Percentiles rank a stretch among this genome's conserved stretches.
phyloP scores from a whole-genome alignment of 2,797 vertebrate species.

The Chaetophractus vellerosus region DNA sequence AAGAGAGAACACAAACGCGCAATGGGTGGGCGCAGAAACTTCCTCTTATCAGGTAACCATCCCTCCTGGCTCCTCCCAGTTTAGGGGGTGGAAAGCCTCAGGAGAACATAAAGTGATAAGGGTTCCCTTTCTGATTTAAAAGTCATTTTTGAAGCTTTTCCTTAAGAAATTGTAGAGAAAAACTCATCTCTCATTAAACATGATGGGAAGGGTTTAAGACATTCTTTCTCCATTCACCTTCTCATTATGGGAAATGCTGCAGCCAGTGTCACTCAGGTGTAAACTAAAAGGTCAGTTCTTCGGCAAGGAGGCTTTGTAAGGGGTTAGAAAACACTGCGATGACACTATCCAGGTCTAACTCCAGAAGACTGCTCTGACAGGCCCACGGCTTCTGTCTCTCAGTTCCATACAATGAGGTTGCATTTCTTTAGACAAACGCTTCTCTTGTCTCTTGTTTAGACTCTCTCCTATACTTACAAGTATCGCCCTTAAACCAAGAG shows the following conservation, averaged over 20 bases:
- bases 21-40: not conserved
- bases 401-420: accelerated
- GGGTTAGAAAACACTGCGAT: not conserved
- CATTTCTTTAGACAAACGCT: not conserved
- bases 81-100: not conserved
- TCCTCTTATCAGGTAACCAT: not conserved
- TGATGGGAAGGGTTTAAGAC: constrained; percentile 45
- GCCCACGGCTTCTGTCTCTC: accelerated
- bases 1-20: not conserved
- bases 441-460: not conserved
- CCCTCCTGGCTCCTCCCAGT: not conserved
- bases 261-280: constrained; percentile 53
- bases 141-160: constrained; percentile 57
- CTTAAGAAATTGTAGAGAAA: constrained; percentile 4
- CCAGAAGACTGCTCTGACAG: accelerated
- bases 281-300: constrained; percentile 73
- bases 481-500: not conserved
- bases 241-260: constrained; percentile 56
- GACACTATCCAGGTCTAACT: not conserved
- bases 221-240: constrained; percentile 30
- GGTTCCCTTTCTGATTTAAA: constrained; percentile 40
- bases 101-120: not conserved
- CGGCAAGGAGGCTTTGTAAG: not conserved
- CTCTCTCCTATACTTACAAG: not conserved
- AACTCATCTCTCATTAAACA: constrained; percentile 66